phyloP scores from a whole-genome alignment of 1,140 invertebrate genomes.

The Neoseiulus cucumeris region DNA sequence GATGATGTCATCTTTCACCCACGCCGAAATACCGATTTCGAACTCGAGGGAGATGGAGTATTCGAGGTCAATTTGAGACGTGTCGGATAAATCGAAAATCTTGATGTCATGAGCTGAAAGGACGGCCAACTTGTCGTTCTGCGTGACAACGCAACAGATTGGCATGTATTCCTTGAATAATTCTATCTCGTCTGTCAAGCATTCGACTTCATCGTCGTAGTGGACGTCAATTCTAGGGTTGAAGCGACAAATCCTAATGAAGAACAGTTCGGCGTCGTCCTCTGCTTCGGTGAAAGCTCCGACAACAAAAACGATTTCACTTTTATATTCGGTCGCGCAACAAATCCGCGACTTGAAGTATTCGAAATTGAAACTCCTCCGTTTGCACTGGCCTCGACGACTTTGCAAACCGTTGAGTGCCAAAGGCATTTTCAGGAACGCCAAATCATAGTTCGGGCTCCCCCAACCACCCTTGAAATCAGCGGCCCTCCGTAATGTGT shows the following conservation, averaged over 20 bases:
- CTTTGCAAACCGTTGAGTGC: neutral
- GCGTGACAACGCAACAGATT: neutral
- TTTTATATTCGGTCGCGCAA: neutral
- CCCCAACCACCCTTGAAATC: neutral
- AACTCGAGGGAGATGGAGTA: conserved; percentile 8
- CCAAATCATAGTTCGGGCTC: neutral
- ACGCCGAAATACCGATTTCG: neutral
- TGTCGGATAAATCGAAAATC: neutral
- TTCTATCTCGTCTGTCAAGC: neutral
- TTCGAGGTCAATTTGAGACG: neutral
- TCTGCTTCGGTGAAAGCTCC: neutral
- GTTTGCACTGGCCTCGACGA: neutral
- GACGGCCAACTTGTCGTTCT: neutral
- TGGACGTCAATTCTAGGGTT: neutral
- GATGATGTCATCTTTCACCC: neutral
- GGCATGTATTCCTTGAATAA: neutral
- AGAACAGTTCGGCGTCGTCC: neutral
- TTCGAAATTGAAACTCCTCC: neutral
- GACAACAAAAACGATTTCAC: neutral
- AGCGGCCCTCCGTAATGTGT: neutral
- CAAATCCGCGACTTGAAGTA: neutral
- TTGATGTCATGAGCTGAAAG: neutral
- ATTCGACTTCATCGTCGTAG: neutral
- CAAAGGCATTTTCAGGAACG: neutral
- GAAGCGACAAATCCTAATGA: neutral